Conservation (phyloP, 2,797 vertebrate genomes). For the Pipistrellus nathusii region DNA sequence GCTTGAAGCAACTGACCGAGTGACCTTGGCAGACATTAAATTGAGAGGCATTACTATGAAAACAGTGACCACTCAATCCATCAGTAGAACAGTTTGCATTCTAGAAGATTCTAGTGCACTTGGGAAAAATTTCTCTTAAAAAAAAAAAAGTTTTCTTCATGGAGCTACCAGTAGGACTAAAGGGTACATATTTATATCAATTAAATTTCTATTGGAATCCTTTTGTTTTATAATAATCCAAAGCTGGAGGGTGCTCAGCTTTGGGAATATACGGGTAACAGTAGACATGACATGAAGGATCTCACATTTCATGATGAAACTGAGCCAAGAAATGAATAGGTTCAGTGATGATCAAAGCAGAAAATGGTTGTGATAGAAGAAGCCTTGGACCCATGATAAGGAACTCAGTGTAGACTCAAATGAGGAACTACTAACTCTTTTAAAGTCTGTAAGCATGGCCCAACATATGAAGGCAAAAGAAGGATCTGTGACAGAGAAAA, state of each 20-base stretch:
- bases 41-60: slow-evolving; percentile 1
- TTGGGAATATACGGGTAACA: not conserved
- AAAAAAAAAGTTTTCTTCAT: not conserved
- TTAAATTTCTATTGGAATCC: not conserved
- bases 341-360: not conserved
- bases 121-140: not conserved
- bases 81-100: not conserved
- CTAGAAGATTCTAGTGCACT: not conserved
- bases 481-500: not conserved
- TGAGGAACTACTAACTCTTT: not conserved
- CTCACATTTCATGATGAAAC: not conserved
- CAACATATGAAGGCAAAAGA: not conserved
- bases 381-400: not conserved
- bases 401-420: not conserved
- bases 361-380: not conserved
- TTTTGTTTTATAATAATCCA: slow-evolving; percentile 7
- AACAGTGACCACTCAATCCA: not conserved
- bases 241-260: not conserved
- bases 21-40: slow-evolving; percentile 33
- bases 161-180: not conserved
- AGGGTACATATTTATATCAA: not conserved
- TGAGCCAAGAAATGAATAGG: not conserved
- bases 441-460: not conserved
- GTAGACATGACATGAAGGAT: not conserved
- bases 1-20: slow-evolving; percentile 54